Percentiles rank a stretch among this genome's conserved stretches.
These are phyloP conservation scores for Poecile atricapillus DNA, from an alignment of 2,113 vertebrate genomes.

Conservation along the genomic window DNA sequence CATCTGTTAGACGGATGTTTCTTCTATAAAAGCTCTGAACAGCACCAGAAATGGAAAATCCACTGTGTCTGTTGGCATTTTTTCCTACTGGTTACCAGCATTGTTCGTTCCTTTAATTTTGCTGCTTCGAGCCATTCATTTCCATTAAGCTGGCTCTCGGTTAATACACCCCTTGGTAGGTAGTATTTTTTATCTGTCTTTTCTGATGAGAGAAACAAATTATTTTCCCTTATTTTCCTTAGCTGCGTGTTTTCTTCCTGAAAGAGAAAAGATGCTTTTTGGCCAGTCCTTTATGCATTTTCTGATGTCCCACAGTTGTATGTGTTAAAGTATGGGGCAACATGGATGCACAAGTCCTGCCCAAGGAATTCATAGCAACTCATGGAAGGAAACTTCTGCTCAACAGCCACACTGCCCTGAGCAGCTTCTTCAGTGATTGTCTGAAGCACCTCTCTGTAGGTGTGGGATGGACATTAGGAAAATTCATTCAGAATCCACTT, in stretches of 20 bases:
- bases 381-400: not conserved
- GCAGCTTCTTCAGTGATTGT: rapidly evolving
- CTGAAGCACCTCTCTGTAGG: not conserved
- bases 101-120: not conserved
- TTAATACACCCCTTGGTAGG: not conserved
- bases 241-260: rapidly evolving
- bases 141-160: not conserved
- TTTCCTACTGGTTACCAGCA: not conserved
- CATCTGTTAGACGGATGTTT: not conserved
- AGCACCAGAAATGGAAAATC: not conserved
- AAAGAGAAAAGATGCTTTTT: not conserved
- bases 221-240: not conserved
- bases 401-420: rapidly evolving
- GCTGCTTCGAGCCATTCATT: not conserved
- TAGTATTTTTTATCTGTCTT: not conserved
- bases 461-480: not conserved
- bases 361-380: not conserved
- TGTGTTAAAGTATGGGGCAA: not conserved
- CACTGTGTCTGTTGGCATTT: not conserved
- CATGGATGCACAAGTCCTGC: not conserved
- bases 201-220: not conserved
- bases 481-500: no score
- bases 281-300: not conserved
- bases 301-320: not conserved
- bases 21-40: not conserved